phyloP scores from a whole-genome alignment of 1,140 invertebrate genomes.

The Belonocnema kinseyi region DNA sequence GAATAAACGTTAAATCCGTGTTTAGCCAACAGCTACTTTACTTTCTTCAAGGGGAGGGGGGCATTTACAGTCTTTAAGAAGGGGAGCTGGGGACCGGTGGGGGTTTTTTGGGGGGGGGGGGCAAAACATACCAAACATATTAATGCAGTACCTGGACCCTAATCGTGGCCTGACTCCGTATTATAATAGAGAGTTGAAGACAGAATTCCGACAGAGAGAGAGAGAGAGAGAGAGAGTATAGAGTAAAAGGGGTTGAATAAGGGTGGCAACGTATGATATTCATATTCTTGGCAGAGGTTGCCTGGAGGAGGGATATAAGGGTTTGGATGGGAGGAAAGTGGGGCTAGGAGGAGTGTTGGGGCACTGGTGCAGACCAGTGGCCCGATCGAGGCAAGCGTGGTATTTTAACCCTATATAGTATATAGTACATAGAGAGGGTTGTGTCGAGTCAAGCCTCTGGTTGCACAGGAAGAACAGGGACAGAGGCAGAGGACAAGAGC shows the following conservation, averaged over 20 bases:
- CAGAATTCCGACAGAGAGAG: conserved; percentile 1
- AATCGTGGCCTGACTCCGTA: too few species aligned
- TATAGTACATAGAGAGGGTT: conserved; percentile 48
- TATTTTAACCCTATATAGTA: conserved; percentile 64
- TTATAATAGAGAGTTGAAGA: background rate
- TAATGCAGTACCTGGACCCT: too few species aligned
- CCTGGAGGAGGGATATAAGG: conserved; percentile 43
- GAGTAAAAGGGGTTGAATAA: conserved; percentile 28
- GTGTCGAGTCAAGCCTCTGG: conserved; percentile 49
- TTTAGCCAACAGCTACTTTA: too few species aligned
- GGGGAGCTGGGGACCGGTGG: too few species aligned
- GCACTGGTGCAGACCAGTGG: conserved; percentile 71
- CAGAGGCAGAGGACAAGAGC: conserved; percentile 26
- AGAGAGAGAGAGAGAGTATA: conserved; percentile 25
- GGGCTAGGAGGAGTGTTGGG: conserved; percentile 64
- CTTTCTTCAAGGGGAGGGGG: too few species aligned
- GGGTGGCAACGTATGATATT: conserved; percentile 52
- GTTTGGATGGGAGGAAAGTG: conserved; percentile 11
- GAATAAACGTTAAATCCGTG: too few species aligned
- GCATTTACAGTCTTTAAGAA: too few species aligned
- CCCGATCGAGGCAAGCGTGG: conserved; percentile 66
- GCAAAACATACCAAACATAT: too few species aligned
- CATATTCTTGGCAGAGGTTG: conserved; percentile 59
- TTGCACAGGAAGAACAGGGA: background rate
- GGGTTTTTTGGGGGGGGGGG: too few species aligned